A percentile compares a stretch with the other conserved stretches of the same genome.
Conservation (phyloP, 2,888 invertebrate species). For the Cephus nigrinus region DNA sequence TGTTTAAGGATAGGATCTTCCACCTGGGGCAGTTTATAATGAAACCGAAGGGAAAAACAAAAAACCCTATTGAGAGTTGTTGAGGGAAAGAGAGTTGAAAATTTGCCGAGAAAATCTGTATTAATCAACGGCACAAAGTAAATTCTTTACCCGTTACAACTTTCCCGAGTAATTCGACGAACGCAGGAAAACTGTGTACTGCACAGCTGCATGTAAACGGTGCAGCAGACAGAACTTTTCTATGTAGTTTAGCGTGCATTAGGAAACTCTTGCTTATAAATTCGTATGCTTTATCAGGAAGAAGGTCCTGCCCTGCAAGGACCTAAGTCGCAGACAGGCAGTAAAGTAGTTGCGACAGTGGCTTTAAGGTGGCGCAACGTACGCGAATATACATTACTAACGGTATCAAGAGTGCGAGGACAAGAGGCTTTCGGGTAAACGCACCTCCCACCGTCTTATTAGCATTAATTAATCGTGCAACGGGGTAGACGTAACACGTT, state of each 20-base stretch:
- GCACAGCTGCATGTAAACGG: background rate
- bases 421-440: background rate
- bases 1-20: background rate
- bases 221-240: background rate
- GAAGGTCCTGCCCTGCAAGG: background rate
- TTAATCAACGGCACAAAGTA: background rate
- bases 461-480: constrained; percentile 34
- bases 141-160: background rate
- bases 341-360: background rate
- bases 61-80: background rate
- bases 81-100: background rate
- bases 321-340: background rate
- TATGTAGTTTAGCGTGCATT: background rate
- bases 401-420: background rate
- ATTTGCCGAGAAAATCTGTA: background rate
- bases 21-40: no score
- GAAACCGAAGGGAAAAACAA: background rate
- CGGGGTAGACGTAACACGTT: constrained; percentile 26
- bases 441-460: background rate
- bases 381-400: background rate
- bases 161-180: background rate
- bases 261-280: background rate
- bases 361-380: background rate
- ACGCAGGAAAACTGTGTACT: background rate
- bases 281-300: background rate